These are phyloP conservation scores for Ephestia elutella DNA, from an alignment of 1,140 invertebrate genomes.

Conservation along the genomic window DNA sequence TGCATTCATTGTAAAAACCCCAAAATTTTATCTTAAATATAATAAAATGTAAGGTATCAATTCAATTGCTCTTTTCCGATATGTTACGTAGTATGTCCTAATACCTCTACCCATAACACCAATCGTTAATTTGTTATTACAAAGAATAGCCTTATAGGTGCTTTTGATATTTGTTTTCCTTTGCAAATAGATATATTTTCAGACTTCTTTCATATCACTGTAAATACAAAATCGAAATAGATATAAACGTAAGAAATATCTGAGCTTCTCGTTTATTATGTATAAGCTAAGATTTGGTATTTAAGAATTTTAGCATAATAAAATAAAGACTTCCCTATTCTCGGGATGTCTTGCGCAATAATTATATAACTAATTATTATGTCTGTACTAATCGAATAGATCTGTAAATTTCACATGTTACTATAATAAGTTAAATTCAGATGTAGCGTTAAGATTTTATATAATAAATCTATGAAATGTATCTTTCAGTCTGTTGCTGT, in stretches of 20 bases:
- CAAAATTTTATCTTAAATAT: neutral
- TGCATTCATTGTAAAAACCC: no score
- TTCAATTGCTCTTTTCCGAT: neutral
- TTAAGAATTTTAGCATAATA: constrained; percentile 62
- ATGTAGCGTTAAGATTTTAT: constrained; percentile 70
- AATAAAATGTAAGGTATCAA: neutral
- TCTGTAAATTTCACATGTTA: constrained; percentile 72
- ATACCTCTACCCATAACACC: neutral
- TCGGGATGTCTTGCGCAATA: constrained; percentile 65
- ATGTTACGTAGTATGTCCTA: neutral
- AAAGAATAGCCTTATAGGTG: constrained; percentile 40
- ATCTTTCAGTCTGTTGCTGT: constrained; percentile 50
- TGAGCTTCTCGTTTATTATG: constrained; percentile 70
- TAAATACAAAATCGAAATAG: constrained; percentile 63
- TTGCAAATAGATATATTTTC: constrained; percentile 52
- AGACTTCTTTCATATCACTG: constrained; percentile 65
- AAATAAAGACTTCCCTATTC: constrained; percentile 46
- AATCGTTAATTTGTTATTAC: neutral
- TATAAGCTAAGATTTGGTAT: constrained; percentile 58
- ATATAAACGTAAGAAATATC: constrained; percentile 62
- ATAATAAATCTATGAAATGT: constrained; percentile 74
- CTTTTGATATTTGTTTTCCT: constrained; percentile 50
- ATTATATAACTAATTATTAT: constrained; percentile 69
- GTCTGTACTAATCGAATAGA: constrained; percentile 66
- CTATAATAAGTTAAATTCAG: constrained; percentile 68